These are phyloP conservation scores for Drosophila picticornis DNA, from an alignment of 2,888 invertebrate genomes.

Conservation along the genomic window DNA sequence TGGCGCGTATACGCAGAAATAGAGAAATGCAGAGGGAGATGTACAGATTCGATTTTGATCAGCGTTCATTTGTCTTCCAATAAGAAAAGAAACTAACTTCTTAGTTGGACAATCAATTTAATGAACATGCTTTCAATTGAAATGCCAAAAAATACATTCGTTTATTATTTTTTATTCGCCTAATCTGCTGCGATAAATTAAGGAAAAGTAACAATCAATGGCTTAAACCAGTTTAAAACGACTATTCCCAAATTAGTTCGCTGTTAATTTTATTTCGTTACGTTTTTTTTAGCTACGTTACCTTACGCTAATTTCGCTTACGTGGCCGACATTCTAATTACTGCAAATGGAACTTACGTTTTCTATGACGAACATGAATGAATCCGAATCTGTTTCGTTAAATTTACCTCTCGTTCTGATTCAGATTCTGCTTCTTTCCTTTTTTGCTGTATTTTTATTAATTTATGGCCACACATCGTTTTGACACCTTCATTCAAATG, in stretches of 20 bases:
- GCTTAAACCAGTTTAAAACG: constrained; percentile 22
- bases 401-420: constrained; percentile 33
- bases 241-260: constrained; percentile 17
- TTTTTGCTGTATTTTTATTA: constrained; percentile 55
- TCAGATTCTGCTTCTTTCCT: constrained; percentile 24
- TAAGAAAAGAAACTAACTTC: constrained; percentile 18
- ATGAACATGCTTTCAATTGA: constrained; percentile 4
- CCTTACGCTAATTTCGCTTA: constrained; percentile 10
- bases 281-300: constrained; percentile 7
- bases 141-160: not conserved
- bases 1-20: constrained; percentile 3
- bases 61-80: constrained; percentile 21
- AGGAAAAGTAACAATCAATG: not conserved
- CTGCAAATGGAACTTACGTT: constrained; percentile 25
- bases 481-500: constrained; percentile 65
- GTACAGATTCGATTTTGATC: constrained; percentile 17
- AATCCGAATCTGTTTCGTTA: constrained; percentile 43
- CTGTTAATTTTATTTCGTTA: constrained; percentile 14
- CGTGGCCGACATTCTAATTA: constrained; percentile 29
- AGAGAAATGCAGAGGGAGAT: not conserved
- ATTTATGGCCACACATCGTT: constrained; percentile 69
- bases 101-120: constrained; percentile 20
- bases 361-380: constrained; percentile 13
- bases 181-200: constrained; percentile 11
- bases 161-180: not conserved